Base-by-base conservation (phyloP, 1,140 invertebrate species). In the Pseudomyrmex pallidus region DNA sequence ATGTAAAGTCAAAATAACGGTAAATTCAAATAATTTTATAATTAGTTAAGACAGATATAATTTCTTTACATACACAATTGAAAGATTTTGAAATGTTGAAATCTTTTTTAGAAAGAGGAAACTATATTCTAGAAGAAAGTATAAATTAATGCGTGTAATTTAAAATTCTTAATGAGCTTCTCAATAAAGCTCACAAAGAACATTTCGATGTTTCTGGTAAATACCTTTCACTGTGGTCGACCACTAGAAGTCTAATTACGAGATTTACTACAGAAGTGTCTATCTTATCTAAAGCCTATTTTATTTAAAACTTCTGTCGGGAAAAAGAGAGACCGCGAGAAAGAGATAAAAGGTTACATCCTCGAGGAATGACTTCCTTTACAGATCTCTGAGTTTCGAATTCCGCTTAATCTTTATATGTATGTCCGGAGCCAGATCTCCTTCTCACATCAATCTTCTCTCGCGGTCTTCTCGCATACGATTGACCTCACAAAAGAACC, bases 401-500 rank as follows among this genome's bases (percentile, higher is more conserved):
- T 35, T 54, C 48, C 46, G 5, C 22, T 76, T 66, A 17, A 66
- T 66, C 74, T 66, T 46, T 44, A 13, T 66, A 20, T 20, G 9
- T n/a, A 35, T 0, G 35, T 35, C 4, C 48, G 3, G 62, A n/a
- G 4, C 10, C n/a, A 22, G n/a, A 54, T 66, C 25, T 20, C 13
- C 25, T 77, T 67, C 48, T 25, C 62, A 46, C 62, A 77, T 66
- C 62, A 56, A 67, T 77, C 48, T 17, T 52, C n/a, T 44, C 46
- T 66, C 61, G 10, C n/a, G 12, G 35, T 52, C 8, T 17, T 77
- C n/a, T 77, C 50, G 62, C 7, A 67, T 66, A 77, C n/a, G 25
- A 77, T 77, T 77, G 67, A n/a, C 17, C 8, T 15, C 62, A 22
- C 62, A 77, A 77, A 77, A 62, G 48, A 67, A 12, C 74, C 74